Evolutionary conservation across 2,797 vertebrate genomes (phyloP).

Genomic region (Poecile montanus): DNA sequence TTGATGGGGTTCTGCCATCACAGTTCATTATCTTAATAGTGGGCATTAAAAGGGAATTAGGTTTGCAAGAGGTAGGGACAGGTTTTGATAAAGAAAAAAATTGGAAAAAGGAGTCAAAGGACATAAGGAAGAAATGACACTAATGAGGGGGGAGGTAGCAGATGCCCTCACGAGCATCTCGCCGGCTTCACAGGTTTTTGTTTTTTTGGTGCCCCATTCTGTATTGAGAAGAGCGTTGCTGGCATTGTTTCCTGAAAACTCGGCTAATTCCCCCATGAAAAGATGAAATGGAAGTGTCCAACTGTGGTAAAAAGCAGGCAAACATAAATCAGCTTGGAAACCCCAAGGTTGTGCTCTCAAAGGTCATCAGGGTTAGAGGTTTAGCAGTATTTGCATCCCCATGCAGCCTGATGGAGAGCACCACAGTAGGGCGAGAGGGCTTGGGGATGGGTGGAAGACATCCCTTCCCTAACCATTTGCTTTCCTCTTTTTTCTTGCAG

Average conservation of each 20-base stretch:
- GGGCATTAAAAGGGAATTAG: constrained; percentile 81
- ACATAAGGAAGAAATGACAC: constrained; percentile 65
- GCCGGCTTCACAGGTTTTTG: neutral
- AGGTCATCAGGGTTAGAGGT: constrained; percentile 86
- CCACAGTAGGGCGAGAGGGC: neutral
- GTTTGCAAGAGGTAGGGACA: constrained; percentile 73
- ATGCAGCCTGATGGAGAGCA: neutral
- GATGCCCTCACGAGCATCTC: constrained; percentile 69
- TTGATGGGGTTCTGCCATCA: constrained; percentile 91
- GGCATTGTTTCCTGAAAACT: constrained; percentile 89
- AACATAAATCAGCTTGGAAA: constrained; percentile 96
- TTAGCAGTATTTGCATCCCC: constrained; percentile 75
- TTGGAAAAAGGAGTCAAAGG: constrained; percentile 43
- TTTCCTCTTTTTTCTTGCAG: constrained; percentile 78
- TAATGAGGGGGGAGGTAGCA: constrained; percentile 72
- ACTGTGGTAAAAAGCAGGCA: constrained; percentile 90
- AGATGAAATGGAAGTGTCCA: constrained; percentile 94
- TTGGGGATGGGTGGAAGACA: neutral
- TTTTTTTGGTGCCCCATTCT: constrained; percentile 32
- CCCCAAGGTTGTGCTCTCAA: constrained; percentile 82
- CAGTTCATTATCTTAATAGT: constrained; percentile 88
- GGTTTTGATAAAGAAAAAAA: constrained; percentile 74
- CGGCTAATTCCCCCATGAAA: constrained; percentile 84
- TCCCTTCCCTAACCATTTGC: constrained; percentile 45
- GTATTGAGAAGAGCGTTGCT: constrained; percentile 74